Base-by-base conservation (phyloP, 2,888 invertebrate species). In the Homarus gammarus region DNA sequence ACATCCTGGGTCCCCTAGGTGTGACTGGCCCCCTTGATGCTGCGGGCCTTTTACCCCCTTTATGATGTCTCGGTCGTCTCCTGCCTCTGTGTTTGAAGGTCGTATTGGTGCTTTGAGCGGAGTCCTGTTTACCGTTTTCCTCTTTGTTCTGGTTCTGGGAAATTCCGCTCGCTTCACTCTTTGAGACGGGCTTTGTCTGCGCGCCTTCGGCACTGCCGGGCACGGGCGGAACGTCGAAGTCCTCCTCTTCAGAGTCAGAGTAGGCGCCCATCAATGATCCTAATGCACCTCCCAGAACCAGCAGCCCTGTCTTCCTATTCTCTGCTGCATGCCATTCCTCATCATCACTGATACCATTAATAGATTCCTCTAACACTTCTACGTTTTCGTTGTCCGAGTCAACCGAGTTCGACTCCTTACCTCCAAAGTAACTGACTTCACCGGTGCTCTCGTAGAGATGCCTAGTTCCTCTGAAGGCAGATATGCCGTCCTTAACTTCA, bases 261-360 rank as follows among this genome's bases (percentile, higher is more conserved):
- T 96, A 96, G 86, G 95, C 95, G 92, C 94, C 94, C 93, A 96
- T 95, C 38, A 96, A 93, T 85, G 94, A 94, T 73, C 95, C 95
- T 91, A 96, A 93, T 22, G 95, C 95, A 81, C 87, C 87, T 15
- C 88, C 85, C 12, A 91, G 75, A 18, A 89, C 77, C 8, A 83
- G 31, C 1, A 5, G n/a, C 49, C 79, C 79, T 40, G 27, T n/a
- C 27, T 44, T 73, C 1, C 38, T 10, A 12, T 44, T 81, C 3
- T 56, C 18, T n/a, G 38, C 78, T 18, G 33, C 36, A n/a, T 73
- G 79, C 75, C 89, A 88, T 15, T 91, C 88, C 27, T 91, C 91
- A 36, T 90, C 90, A 82, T 91, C 91, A 77, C 91, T 91, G 15
- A 91, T 91, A 3, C 33, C 64, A 38, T 83, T 49, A 36, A 75